Evolutionary conservation across 2,797 vertebrate species (phyloP).

Genomic region (Myoxocephalus aenaeus): DNA sequence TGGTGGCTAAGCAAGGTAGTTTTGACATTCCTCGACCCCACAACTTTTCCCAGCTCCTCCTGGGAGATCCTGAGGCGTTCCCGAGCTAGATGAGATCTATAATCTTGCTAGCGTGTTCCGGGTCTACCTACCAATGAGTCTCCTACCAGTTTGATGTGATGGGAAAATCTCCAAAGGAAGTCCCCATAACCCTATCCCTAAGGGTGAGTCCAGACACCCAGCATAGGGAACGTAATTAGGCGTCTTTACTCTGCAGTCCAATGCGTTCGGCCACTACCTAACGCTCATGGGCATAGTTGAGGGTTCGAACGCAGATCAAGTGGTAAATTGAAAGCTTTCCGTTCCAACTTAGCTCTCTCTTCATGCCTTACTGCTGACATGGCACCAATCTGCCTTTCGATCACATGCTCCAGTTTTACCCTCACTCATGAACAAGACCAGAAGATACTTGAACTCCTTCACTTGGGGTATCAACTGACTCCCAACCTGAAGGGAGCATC

Average conservation of each 20-base stretch:
- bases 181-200: neutral
- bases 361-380: neutral
- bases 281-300: neutral
- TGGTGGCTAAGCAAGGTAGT: neutral
- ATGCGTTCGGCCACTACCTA: neutral
- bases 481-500: neutral
- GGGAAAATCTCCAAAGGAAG: neutral
- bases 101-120: neutral
- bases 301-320: neutral
- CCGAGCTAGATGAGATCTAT: neutral
- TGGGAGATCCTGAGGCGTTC: neutral
- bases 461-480: neutral
- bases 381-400: neutral
- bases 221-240: neutral
- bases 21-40: neutral
- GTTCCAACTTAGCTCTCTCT: neutral
- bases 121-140: neutral
- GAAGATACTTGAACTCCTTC: neutral
- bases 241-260: neutral
- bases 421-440: neutral
- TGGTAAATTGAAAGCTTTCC: neutral
- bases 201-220: neutral
- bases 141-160: neutral
- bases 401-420: neutral
- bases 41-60: neutral